These are phyloP conservation scores for Morone saxatilis DNA, from an alignment of 2,113 vertebrate genomes.

Conservation along the genomic window DNA sequence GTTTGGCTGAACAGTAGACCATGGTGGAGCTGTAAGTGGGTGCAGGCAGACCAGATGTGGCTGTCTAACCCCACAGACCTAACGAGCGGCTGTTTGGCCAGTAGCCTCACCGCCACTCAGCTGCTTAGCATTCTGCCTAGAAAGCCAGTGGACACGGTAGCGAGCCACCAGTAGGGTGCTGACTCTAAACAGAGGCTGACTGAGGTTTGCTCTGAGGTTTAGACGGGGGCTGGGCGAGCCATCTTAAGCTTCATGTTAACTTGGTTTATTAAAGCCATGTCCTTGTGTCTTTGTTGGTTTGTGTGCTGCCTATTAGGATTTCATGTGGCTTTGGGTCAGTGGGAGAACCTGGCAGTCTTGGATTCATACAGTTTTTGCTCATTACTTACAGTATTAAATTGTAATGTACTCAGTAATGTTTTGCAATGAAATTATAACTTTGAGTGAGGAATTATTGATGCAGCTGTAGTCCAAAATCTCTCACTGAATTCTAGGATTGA, in stretches of 20 bases:
- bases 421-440: constrained; percentile 8
- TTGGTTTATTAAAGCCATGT: constrained; percentile 63
- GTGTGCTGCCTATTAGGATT: constrained; percentile 51
- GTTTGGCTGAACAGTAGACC: constrained; percentile 73
- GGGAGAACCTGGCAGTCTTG: constrained; percentile 13
- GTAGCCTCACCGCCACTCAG: constrained; percentile 58
- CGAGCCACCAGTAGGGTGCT: constrained; percentile 44
- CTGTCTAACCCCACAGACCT: constrained; percentile 59
- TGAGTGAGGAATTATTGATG: constrained; percentile 26
- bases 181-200: constrained; percentile 47
- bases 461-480: neutral
- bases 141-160: constrained; percentile 60
- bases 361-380: constrained; percentile 38
- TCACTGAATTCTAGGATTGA: neutral
- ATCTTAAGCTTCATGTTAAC: constrained; percentile 51
- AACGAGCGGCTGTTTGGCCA: constrained; percentile 73
- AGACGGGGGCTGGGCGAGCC: constrained; percentile 8
- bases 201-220: constrained; percentile 64
- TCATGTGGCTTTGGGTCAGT: constrained; percentile 51
- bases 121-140: constrained; percentile 53
- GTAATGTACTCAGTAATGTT: constrained; percentile 13
- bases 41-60: constrained; percentile 75
- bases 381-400: constrained; percentile 33
- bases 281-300: constrained; percentile 52
- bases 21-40: constrained; percentile 65